Conservation (phyloP, 2,888 invertebrate species). For the Strigamia crassipes region DNA sequence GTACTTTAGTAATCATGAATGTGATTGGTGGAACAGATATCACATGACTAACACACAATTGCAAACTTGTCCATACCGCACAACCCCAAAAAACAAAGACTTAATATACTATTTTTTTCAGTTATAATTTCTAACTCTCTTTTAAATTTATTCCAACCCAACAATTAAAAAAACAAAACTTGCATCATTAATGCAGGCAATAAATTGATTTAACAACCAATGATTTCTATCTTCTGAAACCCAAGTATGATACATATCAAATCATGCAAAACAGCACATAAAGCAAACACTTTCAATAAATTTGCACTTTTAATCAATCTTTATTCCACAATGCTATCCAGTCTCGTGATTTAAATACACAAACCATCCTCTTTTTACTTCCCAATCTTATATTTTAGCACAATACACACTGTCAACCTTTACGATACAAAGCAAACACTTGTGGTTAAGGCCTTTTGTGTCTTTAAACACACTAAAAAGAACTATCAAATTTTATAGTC, state of each 20-base stretch:
- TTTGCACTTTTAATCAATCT: neutral
- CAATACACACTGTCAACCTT: neutral
- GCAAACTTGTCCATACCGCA: no score
- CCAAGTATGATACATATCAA: neutral
- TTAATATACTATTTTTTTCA: no score
- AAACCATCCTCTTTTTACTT: neutral
- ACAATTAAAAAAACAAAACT: neutral
- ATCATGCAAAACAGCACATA: neutral
- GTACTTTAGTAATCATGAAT: no score
- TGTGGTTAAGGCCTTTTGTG: neutral
- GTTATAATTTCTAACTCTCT: neutral
- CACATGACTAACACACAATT: no score
- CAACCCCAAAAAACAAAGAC: neutral
- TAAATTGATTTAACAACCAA: neutral
- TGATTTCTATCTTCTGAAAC: neutral
- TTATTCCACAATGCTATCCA: neutral
- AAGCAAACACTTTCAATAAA: neutral
- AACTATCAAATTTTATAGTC: slow-evolving; percentile 33
- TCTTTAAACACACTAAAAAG: neutral
- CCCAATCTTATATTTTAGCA: neutral
- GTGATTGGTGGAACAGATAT: no score
- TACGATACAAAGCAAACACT: slow-evolving; percentile 15
- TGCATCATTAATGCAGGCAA: neutral
- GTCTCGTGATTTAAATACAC: neutral
- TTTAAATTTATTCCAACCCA: neutral